phyloP scores from a whole-genome alignment of 2,113 vertebrate species.

The Vanacampus margaritifer region DNA sequence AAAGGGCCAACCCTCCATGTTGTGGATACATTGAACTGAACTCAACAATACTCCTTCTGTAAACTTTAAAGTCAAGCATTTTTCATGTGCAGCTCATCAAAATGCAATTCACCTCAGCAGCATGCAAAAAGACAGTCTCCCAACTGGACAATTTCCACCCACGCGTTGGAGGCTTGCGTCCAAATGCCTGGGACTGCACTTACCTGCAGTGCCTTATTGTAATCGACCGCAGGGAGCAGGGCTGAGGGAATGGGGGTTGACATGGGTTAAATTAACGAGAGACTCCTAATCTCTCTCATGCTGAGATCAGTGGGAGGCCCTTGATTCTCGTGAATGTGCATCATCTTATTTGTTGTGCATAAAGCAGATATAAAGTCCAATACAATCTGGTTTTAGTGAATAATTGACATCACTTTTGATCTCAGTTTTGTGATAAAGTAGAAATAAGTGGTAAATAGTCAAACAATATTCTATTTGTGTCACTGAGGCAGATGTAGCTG shows the following conservation, averaged over 20 bases:
- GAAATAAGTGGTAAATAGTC: neutral
- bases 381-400: neutral
- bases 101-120: constrained; percentile 27
- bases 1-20: too few relatives aligned
- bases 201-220: constrained; percentile 45
- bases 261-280: constrained; percentile 24
- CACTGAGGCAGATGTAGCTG: neutral
- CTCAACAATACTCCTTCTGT: constrained; percentile 5
- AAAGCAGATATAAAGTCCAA: neutral
- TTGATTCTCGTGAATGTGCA: neutral
- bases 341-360: neutral
- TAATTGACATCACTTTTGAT: neutral
- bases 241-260: constrained; percentile 27
- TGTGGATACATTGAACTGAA: neutral
- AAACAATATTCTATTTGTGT: neutral
- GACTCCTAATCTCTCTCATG: constrained; percentile 11
- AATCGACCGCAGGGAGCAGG: constrained; percentile 37
- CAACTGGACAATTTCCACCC: constrained; percentile 18
- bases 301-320: constrained; percentile 2
- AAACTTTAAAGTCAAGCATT: constrained; percentile 28
- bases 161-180: constrained; percentile 30
- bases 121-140: constrained; percentile 23
- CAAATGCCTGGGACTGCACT: constrained; percentile 40
- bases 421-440: neutral
- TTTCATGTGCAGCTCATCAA: constrained; percentile 20